Percentiles rank a stretch among this genome's conserved stretches.
Evolutionary conservation across 2,888 invertebrate genomes (phyloP).

Genomic region (Ennomos quercinarius): DNA sequence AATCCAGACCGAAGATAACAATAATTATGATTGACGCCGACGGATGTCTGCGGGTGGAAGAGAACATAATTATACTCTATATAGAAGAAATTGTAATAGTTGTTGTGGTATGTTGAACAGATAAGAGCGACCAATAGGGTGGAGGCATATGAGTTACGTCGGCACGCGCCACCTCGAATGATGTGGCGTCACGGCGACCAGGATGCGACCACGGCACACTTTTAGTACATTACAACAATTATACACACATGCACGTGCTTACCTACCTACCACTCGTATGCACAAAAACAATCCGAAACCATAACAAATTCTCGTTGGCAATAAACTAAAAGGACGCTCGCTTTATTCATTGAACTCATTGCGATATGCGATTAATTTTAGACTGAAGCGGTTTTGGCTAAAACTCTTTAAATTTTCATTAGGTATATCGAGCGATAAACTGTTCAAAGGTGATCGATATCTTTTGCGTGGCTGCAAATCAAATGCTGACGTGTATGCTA

Average conservation of each 20-base stretch:
- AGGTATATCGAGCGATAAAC: background rate
- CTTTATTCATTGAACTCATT: constrained; percentile 10
- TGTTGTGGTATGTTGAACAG: constrained; percentile 65
- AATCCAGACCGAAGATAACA: constrained; percentile 31
- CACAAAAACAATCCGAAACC: constrained; percentile 49
- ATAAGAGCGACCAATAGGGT: constrained; percentile 79
- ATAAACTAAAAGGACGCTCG: constrained; percentile 19
- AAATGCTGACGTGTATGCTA: constrained; percentile 26
- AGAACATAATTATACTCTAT: constrained; percentile 60
- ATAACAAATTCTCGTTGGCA: constrained; percentile 46
- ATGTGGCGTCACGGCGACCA: constrained; percentile 78
- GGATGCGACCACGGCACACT: constrained; percentile 77
- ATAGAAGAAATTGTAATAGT: constrained; percentile 78
- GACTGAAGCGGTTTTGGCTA: background rate
- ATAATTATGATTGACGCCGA: constrained; percentile 29
- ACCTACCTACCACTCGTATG: constrained; percentile 19
- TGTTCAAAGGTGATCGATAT: constrained; percentile 11
- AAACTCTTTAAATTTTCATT: background rate
- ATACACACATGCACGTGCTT: constrained; percentile 22
- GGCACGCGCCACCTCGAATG: constrained; percentile 72
- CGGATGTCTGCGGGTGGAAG: constrained; percentile 46
- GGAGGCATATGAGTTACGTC: constrained; percentile 67
- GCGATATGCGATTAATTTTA: constrained; percentile 17
- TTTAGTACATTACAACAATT: constrained; percentile 39
- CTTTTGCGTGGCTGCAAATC: constrained; percentile 28